Percentiles rank a stretch among this genome's conserved stretches.
phyloP scores from a whole-genome alignment of 2,888 invertebrate genomes.

The Drosophila macrospina region DNA sequence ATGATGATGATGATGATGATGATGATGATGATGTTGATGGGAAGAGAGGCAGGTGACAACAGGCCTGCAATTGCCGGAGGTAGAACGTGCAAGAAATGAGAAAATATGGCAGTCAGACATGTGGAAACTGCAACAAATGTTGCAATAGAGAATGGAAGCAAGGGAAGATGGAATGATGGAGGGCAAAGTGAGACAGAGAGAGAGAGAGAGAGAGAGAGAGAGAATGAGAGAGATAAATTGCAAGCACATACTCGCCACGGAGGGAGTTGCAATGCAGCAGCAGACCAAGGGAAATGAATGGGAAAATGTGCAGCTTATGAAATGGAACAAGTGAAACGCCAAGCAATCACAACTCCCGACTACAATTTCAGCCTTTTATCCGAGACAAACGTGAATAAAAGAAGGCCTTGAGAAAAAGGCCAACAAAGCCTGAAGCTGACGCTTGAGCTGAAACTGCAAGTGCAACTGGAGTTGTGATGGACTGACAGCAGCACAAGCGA shows the following conservation, averaged over 20 bases:
- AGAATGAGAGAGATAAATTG: conserved; percentile 35
- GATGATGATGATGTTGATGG: no score
- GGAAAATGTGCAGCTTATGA: conserved; percentile 67
- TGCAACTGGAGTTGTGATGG: neutral
- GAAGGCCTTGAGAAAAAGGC: conserved; percentile 43
- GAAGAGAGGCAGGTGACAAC: neutral
- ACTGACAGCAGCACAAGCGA: conserved; percentile 1
- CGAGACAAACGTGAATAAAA: conserved; percentile 37
- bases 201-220: no score
- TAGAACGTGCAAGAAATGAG: conserved; percentile 70
- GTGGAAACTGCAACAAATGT: conserved; percentile 68
- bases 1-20: no score
- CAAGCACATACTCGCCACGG: conserved; percentile 23
- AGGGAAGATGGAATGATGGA: neutral
- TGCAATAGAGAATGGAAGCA: neutral
- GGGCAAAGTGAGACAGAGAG: no score
- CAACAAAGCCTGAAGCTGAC: conserved; percentile 7
- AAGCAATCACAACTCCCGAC: conserved; percentile 35
- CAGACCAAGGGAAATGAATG: conserved; percentile 63
- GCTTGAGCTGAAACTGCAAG: neutral
- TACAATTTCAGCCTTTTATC: conserved; percentile 30
- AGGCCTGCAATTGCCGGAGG: conserved; percentile 67
- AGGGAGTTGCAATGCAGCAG: conserved; percentile 30
- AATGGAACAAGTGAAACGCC: conserved; percentile 60
- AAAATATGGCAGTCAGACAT: conserved; percentile 74